Base-by-base conservation (phyloP, 2,113 vertebrate genomes). In the Pavo muticus region DNA sequence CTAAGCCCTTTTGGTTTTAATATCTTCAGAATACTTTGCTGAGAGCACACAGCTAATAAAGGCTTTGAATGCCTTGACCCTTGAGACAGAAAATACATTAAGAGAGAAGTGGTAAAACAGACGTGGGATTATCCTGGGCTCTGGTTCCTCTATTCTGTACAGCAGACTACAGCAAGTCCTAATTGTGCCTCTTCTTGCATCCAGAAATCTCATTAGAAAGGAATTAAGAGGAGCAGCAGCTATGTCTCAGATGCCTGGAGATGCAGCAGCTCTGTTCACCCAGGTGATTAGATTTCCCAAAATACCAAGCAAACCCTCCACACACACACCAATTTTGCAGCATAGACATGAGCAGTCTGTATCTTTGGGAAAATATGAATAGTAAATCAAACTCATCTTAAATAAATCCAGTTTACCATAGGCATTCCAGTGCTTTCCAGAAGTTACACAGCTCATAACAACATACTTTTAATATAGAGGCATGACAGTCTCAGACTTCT, bases 151-250 rank as follows among this genome's bases (percentile, higher is more conserved):
- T 72, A 24, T 35, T 54, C 63, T 87, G 64, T 27, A 69, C 7
- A 89, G 61, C 50, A 71, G 65, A 75, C 57, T 21, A 89, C 29
- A 87, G 30, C 4, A 0, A 40, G 89, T 67, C 23, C 27, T 87
- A 82, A 85, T 21, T 75, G 67, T 40, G 11, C 44, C 75, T 52
- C 39, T 48, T 89, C 52, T 84, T 89, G 63, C 13, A 89, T 40
- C 40, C 35, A 73, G 54, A 91, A 96, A 91, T 76, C 42, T 91
- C 45, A 95, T 83, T 87, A 90, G 40, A 91, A 90, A 73, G n/a
- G 48, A 90, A 87, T 85, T 85, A 87, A 82, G 61, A 54, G 25
- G 65, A 57, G 24, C 6, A 72, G 24, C 35, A 78, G 7, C 23
- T 57, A 15, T 23, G 27, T 24, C 71, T 89, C 52, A 48, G 27